Evolutionary conservation across 2,888 invertebrate species (phyloP).

Genomic region (Orchesella flavescens): DNA sequence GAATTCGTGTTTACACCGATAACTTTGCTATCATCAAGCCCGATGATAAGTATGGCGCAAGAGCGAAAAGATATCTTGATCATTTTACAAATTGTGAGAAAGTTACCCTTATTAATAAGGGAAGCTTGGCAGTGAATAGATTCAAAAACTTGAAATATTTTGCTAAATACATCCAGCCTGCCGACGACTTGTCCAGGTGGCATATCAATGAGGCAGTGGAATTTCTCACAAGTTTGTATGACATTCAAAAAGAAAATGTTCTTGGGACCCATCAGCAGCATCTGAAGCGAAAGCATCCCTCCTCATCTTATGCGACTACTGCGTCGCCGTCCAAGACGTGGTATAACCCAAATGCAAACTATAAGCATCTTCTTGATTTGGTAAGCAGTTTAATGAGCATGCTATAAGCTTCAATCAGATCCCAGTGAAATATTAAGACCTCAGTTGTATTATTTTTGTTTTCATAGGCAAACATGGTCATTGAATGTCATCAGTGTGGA

Average conservation of each 20-base stretch:
- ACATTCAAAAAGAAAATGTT: conserved; percentile 27
- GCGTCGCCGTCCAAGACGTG: not conserved
- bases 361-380: not conserved
- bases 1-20: conserved; percentile 41
- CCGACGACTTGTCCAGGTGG: conserved; percentile 51
- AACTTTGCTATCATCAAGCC: conserved; percentile 21
- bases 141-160: conserved; percentile 33
- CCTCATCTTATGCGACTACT: not conserved
- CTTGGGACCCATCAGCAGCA: conserved; percentile 10
- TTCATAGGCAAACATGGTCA: too few species aligned
- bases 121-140: conserved; percentile 8
- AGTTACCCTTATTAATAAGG: conserved; percentile 4
- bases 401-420: too few species aligned
- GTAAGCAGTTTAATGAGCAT: too few species aligned
- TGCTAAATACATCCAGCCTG: conserved; percentile 52
- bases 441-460: too few species aligned
- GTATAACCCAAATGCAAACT: not conserved
- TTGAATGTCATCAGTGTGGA: too few species aligned
- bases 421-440: too few species aligned
- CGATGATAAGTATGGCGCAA: conserved; percentile 14
- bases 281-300: too few species aligned
- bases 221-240: conserved; percentile 28
- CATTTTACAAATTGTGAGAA: conserved; percentile 29
- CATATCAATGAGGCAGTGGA: conserved; percentile 1
- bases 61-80: conserved; percentile 1